Base-by-base conservation (phyloP, 2,888 invertebrate genomes). In the Diarsia brunnea region DNA sequence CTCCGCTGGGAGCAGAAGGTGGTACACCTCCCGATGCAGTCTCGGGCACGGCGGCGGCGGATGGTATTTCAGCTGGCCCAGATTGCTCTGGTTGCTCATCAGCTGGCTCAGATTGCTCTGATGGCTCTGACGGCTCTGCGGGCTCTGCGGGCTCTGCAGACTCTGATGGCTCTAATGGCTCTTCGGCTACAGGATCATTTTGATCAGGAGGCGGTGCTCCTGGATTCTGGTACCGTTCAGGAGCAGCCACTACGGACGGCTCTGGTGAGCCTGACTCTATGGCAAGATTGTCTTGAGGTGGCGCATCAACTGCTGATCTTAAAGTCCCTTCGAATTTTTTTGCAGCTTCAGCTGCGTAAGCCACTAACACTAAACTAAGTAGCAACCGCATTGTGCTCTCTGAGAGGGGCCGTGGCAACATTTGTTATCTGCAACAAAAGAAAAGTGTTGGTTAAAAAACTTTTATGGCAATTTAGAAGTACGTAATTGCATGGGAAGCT, bases 341-440 rank as follows among this genome's bases (percentile, higher is more conserved):
- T 67, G 96, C 96, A 78, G 95, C 96, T 68, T 96, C 95, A 27
- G 91, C 96, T 84, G 95, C 95, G 88, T 92, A 95, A 86, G 92
- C 95, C 89, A 95, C 92, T 92, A 96, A 91, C 90, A 95, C 90
- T 91, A 96, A 91, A 94, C 95, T 95, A 83, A 96, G 90, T 89
- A 96, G 88, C 89, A 96, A 91, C 93, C 95, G 94, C 96, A 96
- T 96, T 91, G 93, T 96, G 86, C 89, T 92, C 88, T 91, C 91
- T 87, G 90, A 88, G 87, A 92, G 91, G 89, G 93, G 93, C 94
- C 95, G 95, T 95, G 94, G 95, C 93, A 95, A 93, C 93, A 95
- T 95, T 93, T 84, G 91, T 92, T 94, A 94, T 95, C 96, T 96
- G 95, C 89, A 96, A 96, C 95, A 96, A 96, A 92, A 91, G 92